phyloP scores from a whole-genome alignment of 1,140 invertebrate species.

The Drosophila asahinai region DNA sequence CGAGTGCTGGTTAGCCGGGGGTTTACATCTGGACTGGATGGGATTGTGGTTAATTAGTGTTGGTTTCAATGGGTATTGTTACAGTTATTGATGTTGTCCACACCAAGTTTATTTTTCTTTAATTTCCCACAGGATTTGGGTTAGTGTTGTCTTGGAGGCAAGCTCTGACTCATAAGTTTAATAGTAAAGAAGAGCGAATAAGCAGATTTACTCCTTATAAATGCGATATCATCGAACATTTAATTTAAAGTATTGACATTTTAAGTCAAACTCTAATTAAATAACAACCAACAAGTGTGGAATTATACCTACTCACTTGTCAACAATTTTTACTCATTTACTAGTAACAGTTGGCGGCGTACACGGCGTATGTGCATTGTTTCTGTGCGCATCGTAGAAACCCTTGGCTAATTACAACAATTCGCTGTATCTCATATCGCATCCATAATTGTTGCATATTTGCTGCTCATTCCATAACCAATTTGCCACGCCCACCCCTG shows the following conservation, averaged over 20 bases:
- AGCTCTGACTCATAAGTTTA: no score
- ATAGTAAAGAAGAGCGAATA: no score
- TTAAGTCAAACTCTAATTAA: not conserved
- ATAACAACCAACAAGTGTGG: not conserved
- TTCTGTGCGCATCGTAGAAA: conserved; percentile 8
- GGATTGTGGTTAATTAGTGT: conserved; percentile 48
- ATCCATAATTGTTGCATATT: conserved; percentile 62
- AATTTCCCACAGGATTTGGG: conserved; percentile 16
- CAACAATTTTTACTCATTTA: not conserved
- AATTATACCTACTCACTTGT: not conserved
- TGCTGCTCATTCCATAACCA: conserved; percentile 49
- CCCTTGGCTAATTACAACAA: conserved; percentile 51
- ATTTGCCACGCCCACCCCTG: not conserved
- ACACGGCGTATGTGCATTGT: conserved; percentile 9
- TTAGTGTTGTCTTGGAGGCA: not conserved
- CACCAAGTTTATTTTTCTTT: conserved; percentile 12
- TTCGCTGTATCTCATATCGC: conserved; percentile 39
- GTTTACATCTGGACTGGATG: conserved; percentile 5
- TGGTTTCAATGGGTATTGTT: conserved; percentile 22
- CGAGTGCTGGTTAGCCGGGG: conserved; percentile 15
- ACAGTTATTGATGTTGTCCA: conserved; percentile 13
- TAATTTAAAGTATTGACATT: not conserved
- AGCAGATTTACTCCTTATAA: no score
- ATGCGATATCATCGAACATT: not conserved
- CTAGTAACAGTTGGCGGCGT: not conserved